Evolutionary conservation across 2,888 invertebrate genomes (phyloP), one percentile per base, ranked within the genome.

Genomic region (Lasius fuliginosus): DNA sequence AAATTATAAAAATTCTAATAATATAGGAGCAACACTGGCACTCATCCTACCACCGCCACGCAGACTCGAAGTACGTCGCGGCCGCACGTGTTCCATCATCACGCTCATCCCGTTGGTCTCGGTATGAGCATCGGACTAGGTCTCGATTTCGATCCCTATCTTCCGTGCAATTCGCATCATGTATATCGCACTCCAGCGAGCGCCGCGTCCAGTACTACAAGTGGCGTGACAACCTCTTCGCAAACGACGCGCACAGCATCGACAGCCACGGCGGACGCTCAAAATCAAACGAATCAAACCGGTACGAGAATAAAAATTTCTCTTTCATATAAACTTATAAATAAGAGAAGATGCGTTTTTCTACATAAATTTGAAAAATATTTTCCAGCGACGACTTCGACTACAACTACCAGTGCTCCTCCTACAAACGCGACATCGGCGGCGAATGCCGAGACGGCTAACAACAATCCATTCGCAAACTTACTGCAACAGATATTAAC

Each of bases 91-190:
- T 92, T 95, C 12, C 97, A 97, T 92, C 95, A 97, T 68, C 96
- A 96, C 18, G 95, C 96, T 83, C 95, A 95, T 90, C 95, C 96
- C 18, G 95, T 96, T 88, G 96, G 96, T 18, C 87, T 92, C n/a
- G 93, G 91, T 15, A 89, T 92, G 86, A 90, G 90, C 46, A 89
- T 93, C 83, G 91, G 90, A n/a, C 91, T 92, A 46, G 91, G 90
- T 23, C 67, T 92, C 64, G 94, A 96, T 81, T 96, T 97, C 87
- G 97, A 97, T 94, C 96, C 96, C 49, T 97, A 97, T 92, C 95
- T 97, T 88, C 97, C 97, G 1, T 97, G 97, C 92, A 97, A 96
- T 93, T 97, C 97, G 56, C 97, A 97, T 94, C 97, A 97, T 91
- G 95, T 97, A 74, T 96, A 95, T 0, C 95, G 92, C 68, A 71